Evolutionary conservation across 2,113 vertebrate species (phyloP).

Genomic region (Bombycilla garrulus): DNA sequence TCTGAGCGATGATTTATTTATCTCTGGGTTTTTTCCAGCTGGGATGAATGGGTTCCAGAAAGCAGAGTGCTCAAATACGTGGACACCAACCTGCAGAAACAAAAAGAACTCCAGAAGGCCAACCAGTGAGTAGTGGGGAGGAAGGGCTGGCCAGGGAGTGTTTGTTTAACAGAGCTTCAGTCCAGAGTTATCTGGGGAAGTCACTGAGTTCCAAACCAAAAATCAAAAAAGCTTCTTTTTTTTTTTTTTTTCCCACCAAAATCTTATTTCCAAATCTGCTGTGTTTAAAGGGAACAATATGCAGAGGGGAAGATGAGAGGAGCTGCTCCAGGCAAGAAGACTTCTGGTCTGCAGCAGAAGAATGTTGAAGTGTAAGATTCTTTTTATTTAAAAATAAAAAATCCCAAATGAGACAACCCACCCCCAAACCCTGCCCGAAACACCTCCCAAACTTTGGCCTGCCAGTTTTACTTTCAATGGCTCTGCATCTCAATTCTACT

Average conservation of each 20-base stretch:
- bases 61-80: slow-evolving; percentile 99
- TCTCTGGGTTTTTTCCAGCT: slow-evolving; percentile 73
- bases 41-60: slow-evolving; percentile 99
- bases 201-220: background rate
- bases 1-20: background rate
- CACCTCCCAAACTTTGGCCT: background rate
- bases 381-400: background rate
- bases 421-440: background rate
- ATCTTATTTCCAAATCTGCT: background rate
- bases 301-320: slow-evolving; percentile 99
- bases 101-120: slow-evolving; percentile 99
- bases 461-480: background rate
- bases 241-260: background rate
- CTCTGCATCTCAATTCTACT: background rate
- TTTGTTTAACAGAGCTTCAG: background rate
- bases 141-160: background rate
- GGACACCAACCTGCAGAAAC: slow-evolving; percentile 98
- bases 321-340: slow-evolving; percentile 97
- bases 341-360: slow-evolving; percentile 94
- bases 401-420: too few species aligned
- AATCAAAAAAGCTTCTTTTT: background rate
- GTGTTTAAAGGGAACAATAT: slow-evolving; percentile 93
- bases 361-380: slow-evolving; percentile 94
- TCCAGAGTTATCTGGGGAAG: background rate
- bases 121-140: slow-evolving; percentile 88